phyloP scores from a whole-genome alignment of 1,140 invertebrate species.

The Mizuhopecten yessoensis region DNA sequence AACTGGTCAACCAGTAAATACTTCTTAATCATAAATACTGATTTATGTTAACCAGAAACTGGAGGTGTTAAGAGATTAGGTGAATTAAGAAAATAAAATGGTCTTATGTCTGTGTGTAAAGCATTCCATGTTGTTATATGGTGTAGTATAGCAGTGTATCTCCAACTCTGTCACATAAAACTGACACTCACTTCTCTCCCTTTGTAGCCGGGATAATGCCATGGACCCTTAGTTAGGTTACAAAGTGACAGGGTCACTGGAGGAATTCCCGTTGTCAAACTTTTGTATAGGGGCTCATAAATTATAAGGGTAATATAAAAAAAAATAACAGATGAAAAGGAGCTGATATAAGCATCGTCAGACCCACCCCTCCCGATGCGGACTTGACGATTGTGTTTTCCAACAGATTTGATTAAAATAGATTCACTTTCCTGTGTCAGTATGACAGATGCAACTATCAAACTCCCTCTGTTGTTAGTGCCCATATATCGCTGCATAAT shows the following conservation, averaged over 20 bases:
- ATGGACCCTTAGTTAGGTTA: background rate
- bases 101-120: background rate
- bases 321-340: background rate
- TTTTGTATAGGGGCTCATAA: constrained; percentile 38
- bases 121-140: background rate
- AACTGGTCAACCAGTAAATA: too few species aligned
- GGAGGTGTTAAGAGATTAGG: background rate
- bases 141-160: background rate
- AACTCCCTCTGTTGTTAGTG: background rate
- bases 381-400: background rate
- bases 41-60: background rate
- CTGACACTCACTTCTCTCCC: background rate
- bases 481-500: constrained; percentile 6
- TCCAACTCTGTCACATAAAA: background rate
- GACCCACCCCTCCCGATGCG: background rate
- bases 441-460: background rate
- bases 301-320: constrained; percentile 29
- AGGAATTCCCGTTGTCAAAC: constrained; percentile 2
- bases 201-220: background rate
- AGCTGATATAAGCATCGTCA: background rate
- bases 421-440: background rate
- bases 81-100: background rate
- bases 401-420: background rate
- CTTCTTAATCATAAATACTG: too few species aligned
- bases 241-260: background rate